Evolutionary conservation across 2,888 invertebrate species (phyloP), one percentile per base, ranked within the genome.

Genomic region (Cheilosia pagana): DNA sequence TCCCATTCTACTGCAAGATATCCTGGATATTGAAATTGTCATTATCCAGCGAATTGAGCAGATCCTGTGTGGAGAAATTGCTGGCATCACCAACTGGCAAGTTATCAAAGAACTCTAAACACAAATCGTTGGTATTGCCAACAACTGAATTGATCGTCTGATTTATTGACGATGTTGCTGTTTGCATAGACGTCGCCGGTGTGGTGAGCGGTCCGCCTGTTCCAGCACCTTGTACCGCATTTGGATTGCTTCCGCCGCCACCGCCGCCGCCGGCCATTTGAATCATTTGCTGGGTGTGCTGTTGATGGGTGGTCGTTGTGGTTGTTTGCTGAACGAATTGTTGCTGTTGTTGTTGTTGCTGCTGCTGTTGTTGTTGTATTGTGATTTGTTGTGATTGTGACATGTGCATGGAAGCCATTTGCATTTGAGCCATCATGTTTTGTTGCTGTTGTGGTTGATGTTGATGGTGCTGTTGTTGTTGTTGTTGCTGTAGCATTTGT

Each of bases 101-200:
- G 92, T 95, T 96, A 91, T 97, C 97, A 85, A 97, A 94, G 93
- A 97, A 96, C 93, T 97, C 97, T 88, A 97, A 94, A 91, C 95
- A 95, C 92, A 97, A 96, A 92, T 97, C 96, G 85, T 90, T 90
- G 85, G 90, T 89, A 87, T 90, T 92, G 81, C 91, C 91, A 62
- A 92, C 91, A 79, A 92, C 91, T 55, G 91, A 92, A 87, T 90
- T 92, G 78, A 92, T 92, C 71, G 91, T 90, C 86, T 92, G 92
- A 86, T 89, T 92, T 53, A 92, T 91, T 88, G 92, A 89, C 48
- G 90, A 88, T 62, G 89, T 89, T 72, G 89, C 89, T 71, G 88
- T 87, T 63, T 77, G 82, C 77, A 77, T 83, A n/a, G 75, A 78
- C 60, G 79, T 62, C 10, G 85, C 41, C 65, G 83, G 81, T 55